Base-by-base conservation (phyloP, 2,797 vertebrate genomes). In the Parauchenoglanis ngamensis region DNA sequence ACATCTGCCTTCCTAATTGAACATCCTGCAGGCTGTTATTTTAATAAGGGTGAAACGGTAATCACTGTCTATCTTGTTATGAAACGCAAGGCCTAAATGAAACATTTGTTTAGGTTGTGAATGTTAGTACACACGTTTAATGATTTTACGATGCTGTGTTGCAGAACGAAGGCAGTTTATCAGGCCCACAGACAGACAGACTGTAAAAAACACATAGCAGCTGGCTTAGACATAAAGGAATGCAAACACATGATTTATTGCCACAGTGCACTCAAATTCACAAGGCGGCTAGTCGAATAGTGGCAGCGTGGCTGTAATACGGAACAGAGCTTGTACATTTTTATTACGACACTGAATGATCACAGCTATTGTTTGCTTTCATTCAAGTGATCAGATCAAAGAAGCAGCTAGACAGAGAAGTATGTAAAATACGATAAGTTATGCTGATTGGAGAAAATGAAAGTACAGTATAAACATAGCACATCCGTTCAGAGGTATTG, bases 181-280 rank as follows among this genome's bases (percentile, higher is more conserved):
- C 83, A 87, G 76, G 81, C 54, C 28, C 61, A 79, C 85, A 68
- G 83, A 85, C 57, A 85, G 89, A 88, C 87, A 65, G 79, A 44
- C 88, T 90, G 85, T 61, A 80, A 87, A 86, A 85, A 91, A 79
- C 88, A 93, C 70, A 91, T 89, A 92, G 89, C 93, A 93, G 91
- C 92, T 94, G 93, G 89, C 85, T 79, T 85, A 86, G 70, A 90
- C 85, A 72, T 76, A 84, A 73, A 80, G 88, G 88, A 92, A 93
- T 91, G 89, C 92, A 92, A 94, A 94, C 91, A 92, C 72, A 86
- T 76, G 70, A 92, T 92, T 92, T 90, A 88, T 83, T 86, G 63
- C 85, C 84, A 80, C 76, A 83, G 73, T 57, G 85, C 82, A 87
- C 87, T 86, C 28, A 88, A 54, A 87, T 84, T 89, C n/a, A 88